Conservation (phyloP, 2,888 invertebrate species). For the Dynastes tityus region DNA sequence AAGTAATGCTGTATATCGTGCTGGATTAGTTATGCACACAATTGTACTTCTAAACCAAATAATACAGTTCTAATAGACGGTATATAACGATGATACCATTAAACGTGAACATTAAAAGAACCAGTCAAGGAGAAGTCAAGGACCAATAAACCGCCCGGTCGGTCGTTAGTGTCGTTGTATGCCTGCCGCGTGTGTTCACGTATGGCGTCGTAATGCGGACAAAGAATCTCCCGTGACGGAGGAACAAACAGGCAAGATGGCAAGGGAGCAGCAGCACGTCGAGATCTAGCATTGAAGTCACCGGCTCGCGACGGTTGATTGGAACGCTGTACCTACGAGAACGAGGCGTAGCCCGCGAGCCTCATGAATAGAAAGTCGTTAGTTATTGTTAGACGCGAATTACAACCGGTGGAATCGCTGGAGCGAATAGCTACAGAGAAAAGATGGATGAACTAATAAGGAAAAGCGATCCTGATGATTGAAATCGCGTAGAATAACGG, state of each 20-base stretch:
- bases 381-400: background rate
- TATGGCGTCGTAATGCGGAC: too few species aligned
- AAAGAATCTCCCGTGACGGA: too few species aligned
- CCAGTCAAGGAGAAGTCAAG: constrained; percentile 31
- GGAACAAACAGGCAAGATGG: background rate
- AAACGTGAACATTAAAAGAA: background rate
- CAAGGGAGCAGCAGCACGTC: too few species aligned
- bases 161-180: background rate
- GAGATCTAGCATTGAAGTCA: constrained; percentile 17
- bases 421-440: constrained; percentile 10
- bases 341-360: background rate
- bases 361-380: constrained; percentile 34
- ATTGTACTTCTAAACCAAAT: too few species aligned
- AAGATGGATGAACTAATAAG: constrained; percentile 1
- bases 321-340: too few species aligned
- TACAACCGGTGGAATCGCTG: constrained; percentile 17
- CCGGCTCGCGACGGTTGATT: background rate
- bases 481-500: constrained; percentile 2
- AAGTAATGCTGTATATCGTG: too few species aligned
- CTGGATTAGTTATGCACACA: too few species aligned
- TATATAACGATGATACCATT: too few species aligned
- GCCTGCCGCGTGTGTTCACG: background rate
- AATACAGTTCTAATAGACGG: too few species aligned
- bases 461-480: background rate
- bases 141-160: constrained; percentile 26